Conservation (phyloP, 2,113 vertebrate species). For the Tiliqua scincoides region DNA sequence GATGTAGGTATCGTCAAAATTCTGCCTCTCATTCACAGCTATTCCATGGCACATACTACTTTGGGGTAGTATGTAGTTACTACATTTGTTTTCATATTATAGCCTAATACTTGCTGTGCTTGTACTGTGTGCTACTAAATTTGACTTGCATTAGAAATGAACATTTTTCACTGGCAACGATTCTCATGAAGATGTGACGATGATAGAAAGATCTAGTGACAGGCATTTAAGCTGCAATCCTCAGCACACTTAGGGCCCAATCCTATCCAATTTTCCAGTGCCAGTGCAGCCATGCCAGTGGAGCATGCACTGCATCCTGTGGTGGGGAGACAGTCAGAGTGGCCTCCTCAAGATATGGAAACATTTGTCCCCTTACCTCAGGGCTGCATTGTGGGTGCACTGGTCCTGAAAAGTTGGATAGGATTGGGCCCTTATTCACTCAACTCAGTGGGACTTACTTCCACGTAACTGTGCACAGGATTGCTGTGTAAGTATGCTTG, state of each 20-base stretch:
- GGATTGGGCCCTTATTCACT: too few relatives aligned
- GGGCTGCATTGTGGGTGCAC: too few relatives aligned
- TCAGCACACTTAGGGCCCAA: too few relatives aligned
- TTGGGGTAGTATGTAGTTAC: not conserved
- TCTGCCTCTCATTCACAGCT: not conserved
- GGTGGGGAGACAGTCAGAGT: too few relatives aligned
- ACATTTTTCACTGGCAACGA: not conserved
- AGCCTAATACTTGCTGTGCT: not conserved
- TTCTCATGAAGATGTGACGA: not conserved
- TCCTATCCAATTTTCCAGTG: too few relatives aligned
- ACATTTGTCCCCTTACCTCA: too few relatives aligned
- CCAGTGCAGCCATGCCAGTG: too few relatives aligned
- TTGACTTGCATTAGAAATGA: rapidly evolving
- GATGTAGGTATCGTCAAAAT: not conserved
- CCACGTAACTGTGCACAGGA: too few relatives aligned
- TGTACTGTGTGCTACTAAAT: not conserved
- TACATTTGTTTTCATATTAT: not conserved
- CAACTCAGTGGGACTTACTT: not conserved
- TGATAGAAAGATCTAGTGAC: constrained; percentile 12
- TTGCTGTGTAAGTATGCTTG: too few relatives aligned
- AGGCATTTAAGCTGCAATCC: not conserved
- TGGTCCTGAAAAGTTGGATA: too few relatives aligned
- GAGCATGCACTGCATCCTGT: too few relatives aligned
- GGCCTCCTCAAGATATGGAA: too few relatives aligned
- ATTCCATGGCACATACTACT: not conserved